Base-by-base conservation (phyloP, 2,888 invertebrate species). In the Ophion ellenae region DNA sequence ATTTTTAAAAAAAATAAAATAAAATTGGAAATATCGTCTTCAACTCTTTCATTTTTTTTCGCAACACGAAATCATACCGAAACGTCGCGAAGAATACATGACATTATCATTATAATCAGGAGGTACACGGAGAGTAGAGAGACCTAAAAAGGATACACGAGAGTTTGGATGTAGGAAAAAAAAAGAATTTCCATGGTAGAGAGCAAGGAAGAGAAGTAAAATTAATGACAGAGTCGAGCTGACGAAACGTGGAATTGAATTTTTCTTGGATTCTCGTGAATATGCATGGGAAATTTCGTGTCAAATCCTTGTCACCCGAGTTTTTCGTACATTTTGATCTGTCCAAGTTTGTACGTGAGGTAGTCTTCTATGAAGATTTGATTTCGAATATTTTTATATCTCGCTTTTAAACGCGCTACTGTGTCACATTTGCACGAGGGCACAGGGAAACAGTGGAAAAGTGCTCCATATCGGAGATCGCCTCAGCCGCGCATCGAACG, bases 191-290 rank as follows among this genome's bases (percentile, higher is more conserved):
- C 61, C 69, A 75, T 69, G 61, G n/a, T 47, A 17, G 59, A 70
- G 32, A 7, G 36, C 10, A 24, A 67, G 59, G 20, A 3, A 74
- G 14, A 70, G 17, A 64, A 59, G 80, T 59, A 32, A 67, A 40
- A 74, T 57, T 28, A 71, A 71, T 71, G 69, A 47, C 32, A 64
- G 61, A 69, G 59, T 61, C 67, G 40, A 66, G 70, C 64, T 45
- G 79, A 63, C 74, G 78, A 79, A 57, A 69, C 40, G 40, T 20
- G 59, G 73, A 63, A 81, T 71, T 47, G 10, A 66, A 76, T 80
- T 84, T 59, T 69, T 81, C 36, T 81, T 67, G 82, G 47, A 63
- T 79, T 71, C 45, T 71, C 63, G 53, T 74, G 75, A 78, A 76
- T 77, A 79, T 74, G 57, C 14, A 69, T 45, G 45, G 24, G 47